A percentile compares a stretch with the other conserved stretches of the same genome.
phyloP scores from a whole-genome alignment of 2,113 vertebrate genomes.

The Platysternon megacephalum region DNA sequence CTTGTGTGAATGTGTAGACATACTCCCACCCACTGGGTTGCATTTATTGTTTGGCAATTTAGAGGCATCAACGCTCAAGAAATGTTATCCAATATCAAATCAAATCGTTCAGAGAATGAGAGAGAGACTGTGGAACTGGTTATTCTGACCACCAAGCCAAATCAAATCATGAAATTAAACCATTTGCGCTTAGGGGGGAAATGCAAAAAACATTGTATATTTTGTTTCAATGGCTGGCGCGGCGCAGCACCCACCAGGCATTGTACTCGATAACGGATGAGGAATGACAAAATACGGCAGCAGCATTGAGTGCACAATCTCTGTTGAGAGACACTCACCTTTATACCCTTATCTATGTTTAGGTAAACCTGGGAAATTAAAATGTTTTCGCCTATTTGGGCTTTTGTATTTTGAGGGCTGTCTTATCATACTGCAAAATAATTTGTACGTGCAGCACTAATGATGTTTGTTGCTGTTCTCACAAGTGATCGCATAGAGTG shows the following conservation, averaged over 20 bases:
- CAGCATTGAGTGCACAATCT: not conserved
- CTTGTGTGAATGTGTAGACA: not conserved
- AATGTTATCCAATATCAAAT: not conserved
- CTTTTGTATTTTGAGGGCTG: not conserved
- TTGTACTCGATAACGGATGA: not conserved
- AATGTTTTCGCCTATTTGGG: not conserved
- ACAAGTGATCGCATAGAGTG: not conserved
- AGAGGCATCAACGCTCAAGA: not conserved
- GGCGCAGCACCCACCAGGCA: fast-evolving
- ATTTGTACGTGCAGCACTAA: not conserved
- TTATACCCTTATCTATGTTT: not conserved
- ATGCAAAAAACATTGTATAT: not conserved
- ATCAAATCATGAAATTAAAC: not conserved
- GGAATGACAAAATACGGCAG: not conserved
- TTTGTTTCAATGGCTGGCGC: not conserved
- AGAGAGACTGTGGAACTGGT: not conserved
- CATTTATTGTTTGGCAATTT: not conserved
- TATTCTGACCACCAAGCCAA: not conserved
- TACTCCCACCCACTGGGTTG: not conserved
- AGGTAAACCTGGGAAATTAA: not conserved
- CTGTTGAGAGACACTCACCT: not conserved
- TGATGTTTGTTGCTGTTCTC: not conserved
- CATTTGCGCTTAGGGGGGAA: not conserved
- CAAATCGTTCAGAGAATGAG: not conserved
- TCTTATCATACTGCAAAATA: not conserved